Evolutionary conservation across 2,888 invertebrate genomes (phyloP), one percentile per base, ranked within the genome.

Genomic region (Miltochrista miniata): DNA sequence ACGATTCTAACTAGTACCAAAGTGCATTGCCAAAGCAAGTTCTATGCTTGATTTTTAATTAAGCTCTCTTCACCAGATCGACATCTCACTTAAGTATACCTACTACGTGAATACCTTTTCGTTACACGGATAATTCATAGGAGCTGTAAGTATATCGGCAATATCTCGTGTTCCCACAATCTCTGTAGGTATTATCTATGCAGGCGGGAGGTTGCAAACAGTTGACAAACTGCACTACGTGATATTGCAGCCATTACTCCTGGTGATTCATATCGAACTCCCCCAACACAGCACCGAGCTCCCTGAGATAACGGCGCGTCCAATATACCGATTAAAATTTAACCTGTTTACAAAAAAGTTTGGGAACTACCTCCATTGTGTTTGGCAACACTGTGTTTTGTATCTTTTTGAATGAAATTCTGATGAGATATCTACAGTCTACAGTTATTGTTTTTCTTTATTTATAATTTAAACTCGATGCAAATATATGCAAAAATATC

Each of bases 151-250:
- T 73, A 64, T 60, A 70, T 76, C 70, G 76, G 74, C 74, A 72
- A 75, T 81, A 83, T 79, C 81, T 78, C 79, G 72, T 76, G 70
- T 70, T 73, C 72, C 69, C 76, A 72, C 85, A 83, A 87, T 87
- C 85, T 85, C 80, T 65, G 73, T 8, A 11, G 8, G 11, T 76
- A 85, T 87, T 89, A 89, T 90, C 89, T 89, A 87, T 87, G 88
- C 87, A 74, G 83, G 82, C 80, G 81, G 81, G 85, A 85, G 81
- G 84, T 87, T 85, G 86, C 88, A 89, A 85, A 79, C 87, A 84
- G 89, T 88, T 91, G 91, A 91, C 90, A 90, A 91, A 91, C 88
- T 91, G 89, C 90, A 88, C 83, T 91, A 90, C 91, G 91, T 90
- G 90, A 89, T 90, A 91, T 90, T 90, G 87, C 87, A 83, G 85